Evolutionary conservation across 2,888 invertebrate genomes (phyloP).

Genomic region (Drosophila heteroneura): DNA sequence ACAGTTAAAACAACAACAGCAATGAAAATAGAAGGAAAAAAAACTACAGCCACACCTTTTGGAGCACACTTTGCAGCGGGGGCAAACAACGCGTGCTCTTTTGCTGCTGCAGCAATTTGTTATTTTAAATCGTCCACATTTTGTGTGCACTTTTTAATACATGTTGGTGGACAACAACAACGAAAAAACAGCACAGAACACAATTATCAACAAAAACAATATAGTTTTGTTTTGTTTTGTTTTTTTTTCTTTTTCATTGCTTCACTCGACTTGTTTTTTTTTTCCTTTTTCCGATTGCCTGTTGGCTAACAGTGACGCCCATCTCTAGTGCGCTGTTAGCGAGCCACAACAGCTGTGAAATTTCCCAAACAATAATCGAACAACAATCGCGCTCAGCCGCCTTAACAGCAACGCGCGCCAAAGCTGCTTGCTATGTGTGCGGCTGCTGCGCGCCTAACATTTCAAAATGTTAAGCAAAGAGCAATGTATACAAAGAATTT

Average conservation of each 20-base stretch:
- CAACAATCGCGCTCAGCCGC: slow-evolving; percentile 10
- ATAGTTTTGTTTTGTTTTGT: slow-evolving; percentile 40
- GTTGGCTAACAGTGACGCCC: slow-evolving; percentile 48
- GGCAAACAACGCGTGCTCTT: slow-evolving; percentile 13
- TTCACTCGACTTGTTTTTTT: slow-evolving; percentile 43
- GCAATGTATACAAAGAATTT: not conserved
- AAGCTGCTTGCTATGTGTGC: slow-evolving; percentile 43
- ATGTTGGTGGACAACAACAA: slow-evolving; percentile 18
- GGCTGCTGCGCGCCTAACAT: slow-evolving; percentile 22
- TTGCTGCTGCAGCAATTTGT: slow-evolving; percentile 20
- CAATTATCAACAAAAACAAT: slow-evolving; percentile 52
- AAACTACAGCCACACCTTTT: slow-evolving; percentile 52
- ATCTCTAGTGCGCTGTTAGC: slow-evolving; percentile 48
- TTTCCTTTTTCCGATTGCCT: slow-evolving; percentile 39
- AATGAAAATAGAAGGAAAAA: not conserved
- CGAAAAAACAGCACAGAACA: slow-evolving; percentile 24
- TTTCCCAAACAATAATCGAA: slow-evolving; percentile 62
- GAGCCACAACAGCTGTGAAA: slow-evolving; percentile 51
- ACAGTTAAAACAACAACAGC: not conserved
- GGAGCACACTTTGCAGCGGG: slow-evolving; percentile 19
- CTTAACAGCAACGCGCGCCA: slow-evolving; percentile 29
- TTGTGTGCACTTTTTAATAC: slow-evolving; percentile 52
- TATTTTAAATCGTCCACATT: slow-evolving; percentile 26
- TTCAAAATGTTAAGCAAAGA: slow-evolving; percentile 21
- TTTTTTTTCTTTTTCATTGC: slow-evolving; percentile 37